Base-by-base conservation (phyloP, 2,113 vertebrate genomes). In the Copsychus sechellarum region DNA sequence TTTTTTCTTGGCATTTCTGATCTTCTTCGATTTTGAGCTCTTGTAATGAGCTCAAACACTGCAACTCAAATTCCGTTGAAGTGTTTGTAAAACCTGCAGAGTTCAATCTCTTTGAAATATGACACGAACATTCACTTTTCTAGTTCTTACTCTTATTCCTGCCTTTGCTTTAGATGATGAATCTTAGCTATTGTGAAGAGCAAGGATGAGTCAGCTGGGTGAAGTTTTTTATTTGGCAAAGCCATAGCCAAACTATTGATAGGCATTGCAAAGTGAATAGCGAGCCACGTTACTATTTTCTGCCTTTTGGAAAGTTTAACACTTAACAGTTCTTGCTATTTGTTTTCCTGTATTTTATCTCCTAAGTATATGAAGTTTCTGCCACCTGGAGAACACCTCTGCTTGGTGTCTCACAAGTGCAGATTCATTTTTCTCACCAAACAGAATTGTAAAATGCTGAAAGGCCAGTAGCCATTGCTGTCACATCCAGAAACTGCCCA, bases 71-170 rank as follows among this genome's bases (percentile, higher is more conserved):
- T 96, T 94, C 92, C 92, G 92, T 95, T 96, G 95, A 96, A 96
- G 95, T 94, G 81, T 93, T 92, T 3, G 26, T 83, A 74, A 95
- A 95, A 93, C 77, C 91, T 86, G 87, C 81, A 94, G 78, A 76
- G 82, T 90, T 96, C 96, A 85, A 85, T 92, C 91, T 95, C 96
- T 96, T 96, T 97, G 95, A 97, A 96, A 95, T 40, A 45, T 79
- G 95, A 94, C 80, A 85, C 1, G 7, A 88, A 92, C 93, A 91
- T 81, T 85, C 64, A 76, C 57, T 86, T 93, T 97, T 88, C 56
- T 82, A 25, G 66, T 95, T 89, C 61, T 28, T 83, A 36, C 51
- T 70, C 26, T 34, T 86, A 16, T 66, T 90, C 11, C 47, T 95
- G 60, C 51, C 38, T 94, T 89, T 66, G 33, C 13, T 79, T 80